Conservation (phyloP, 1,140 invertebrate species). For the Ganaspis sp. region DNA sequence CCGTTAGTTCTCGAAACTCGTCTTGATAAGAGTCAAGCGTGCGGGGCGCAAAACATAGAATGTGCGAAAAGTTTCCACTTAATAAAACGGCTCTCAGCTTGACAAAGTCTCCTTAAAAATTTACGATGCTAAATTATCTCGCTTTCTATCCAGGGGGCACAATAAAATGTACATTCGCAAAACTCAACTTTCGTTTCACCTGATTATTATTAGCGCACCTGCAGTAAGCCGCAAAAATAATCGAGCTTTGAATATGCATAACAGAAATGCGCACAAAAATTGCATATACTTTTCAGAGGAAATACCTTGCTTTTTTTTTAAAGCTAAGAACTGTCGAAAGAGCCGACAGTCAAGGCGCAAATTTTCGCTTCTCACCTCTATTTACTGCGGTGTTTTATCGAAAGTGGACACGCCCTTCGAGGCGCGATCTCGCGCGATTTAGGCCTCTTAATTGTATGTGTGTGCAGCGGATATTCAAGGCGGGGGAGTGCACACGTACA, state of each 20-base stretch:
- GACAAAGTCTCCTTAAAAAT: conserved; percentile 2
- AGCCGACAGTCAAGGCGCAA: background rate
- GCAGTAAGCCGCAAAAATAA: background rate
- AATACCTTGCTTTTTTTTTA: background rate
- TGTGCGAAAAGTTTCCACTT: background rate
- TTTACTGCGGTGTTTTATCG: conserved; percentile 21
- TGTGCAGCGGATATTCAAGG: conserved; percentile 56
- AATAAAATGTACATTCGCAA: background rate
- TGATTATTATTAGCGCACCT: background rate
- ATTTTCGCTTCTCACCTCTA: conserved; percentile 33
- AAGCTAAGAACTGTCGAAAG: background rate
- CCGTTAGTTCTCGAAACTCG: conserved; percentile 30
- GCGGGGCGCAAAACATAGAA: background rate
- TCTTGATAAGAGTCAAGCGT: conserved; percentile 55
- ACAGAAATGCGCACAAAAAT: background rate
- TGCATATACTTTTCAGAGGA: background rate
- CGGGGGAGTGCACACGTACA: conserved; percentile 48
- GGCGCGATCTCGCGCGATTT: conserved; percentile 68
- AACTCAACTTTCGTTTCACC: background rate
- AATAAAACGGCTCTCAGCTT: background rate
- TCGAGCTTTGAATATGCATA: background rate
- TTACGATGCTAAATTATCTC: conserved; percentile 3
- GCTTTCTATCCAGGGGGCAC: conserved; percentile 16
- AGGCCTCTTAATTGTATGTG: conserved; percentile 70
- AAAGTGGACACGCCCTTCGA: conserved; percentile 60